A percentile compares a stretch with the other conserved stretches of the same genome.
These are phyloP conservation scores for Stegodyphus dumicola DNA, from an alignment of 1,140 invertebrate genomes.

Conservation along the genomic window DNA sequence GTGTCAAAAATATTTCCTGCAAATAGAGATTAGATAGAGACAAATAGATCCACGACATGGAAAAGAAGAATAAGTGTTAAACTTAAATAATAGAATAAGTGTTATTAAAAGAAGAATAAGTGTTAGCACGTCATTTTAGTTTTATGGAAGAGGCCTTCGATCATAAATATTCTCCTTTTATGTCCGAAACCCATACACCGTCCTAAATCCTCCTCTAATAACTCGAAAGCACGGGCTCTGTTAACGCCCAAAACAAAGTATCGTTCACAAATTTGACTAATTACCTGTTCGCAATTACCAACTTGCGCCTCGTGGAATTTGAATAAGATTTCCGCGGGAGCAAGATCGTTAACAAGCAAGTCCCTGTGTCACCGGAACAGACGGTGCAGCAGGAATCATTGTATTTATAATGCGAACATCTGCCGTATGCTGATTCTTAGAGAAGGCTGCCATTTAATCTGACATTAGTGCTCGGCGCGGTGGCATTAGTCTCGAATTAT, in stretches of 20 bases:
- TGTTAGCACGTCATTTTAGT: too few species aligned
- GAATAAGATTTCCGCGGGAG: conserved; percentile 43
- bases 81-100: too few species aligned
- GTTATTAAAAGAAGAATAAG: too few species aligned
- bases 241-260: conserved; percentile 18
- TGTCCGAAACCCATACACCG: too few species aligned
- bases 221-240: too few species aligned
- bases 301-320: conserved; percentile 25
- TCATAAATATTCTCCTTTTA: too few species aligned
- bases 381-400: conserved; percentile 4
- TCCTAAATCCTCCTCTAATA: too few species aligned
- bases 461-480: conserved; percentile 5
- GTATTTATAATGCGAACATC: conserved; percentile 38
- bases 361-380: conserved; percentile 2
- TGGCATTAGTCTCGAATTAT: background rate
- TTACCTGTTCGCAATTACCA: conserved; percentile 50
- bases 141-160: too few species aligned
- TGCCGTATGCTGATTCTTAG: conserved; percentile 25
- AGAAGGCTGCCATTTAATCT: conserved; percentile 24
- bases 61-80: too few species aligned
- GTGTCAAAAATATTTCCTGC: too few species aligned
- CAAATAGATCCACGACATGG: too few species aligned
- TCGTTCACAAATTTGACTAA: conserved; percentile 51
- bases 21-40: too few species aligned
- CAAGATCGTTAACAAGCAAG: conserved; percentile 53